Conservation (phyloP, 2,797 vertebrate genomes). For the Decapterus maruadsi region DNA sequence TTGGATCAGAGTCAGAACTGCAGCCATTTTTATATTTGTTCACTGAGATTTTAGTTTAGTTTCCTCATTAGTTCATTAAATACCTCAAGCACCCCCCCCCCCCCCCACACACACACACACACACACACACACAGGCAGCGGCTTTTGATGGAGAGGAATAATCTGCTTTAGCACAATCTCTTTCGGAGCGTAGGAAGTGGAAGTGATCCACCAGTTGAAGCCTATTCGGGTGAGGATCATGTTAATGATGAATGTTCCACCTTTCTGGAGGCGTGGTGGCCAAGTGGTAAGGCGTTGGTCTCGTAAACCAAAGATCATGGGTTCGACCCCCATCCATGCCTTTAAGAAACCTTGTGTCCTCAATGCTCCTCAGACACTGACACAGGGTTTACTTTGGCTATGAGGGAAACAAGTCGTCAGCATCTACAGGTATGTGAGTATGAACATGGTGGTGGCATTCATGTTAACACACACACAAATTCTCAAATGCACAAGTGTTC, state of each 20-base stretch:
- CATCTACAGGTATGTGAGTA: too few relatives aligned
- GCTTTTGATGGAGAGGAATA: slow-evolving; percentile 33
- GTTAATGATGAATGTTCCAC: too few relatives aligned
- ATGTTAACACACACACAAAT: too few relatives aligned
- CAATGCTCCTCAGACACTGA: too few relatives aligned
- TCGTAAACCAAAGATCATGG: slow-evolving; percentile 8
- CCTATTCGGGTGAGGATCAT: too few relatives aligned
- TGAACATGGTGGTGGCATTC: too few relatives aligned
- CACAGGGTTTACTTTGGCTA: too few relatives aligned
- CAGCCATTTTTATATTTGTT: slow-evolving; percentile 61
- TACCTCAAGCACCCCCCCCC: too few relatives aligned
- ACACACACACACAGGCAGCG: slow-evolving; percentile 1
- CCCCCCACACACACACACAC: too few relatives aligned
- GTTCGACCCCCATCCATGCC: slow-evolving; percentile 7
- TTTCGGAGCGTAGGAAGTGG: neutral
- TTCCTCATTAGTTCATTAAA: slow-evolving; percentile 56
- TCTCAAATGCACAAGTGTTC: too few relatives aligned
- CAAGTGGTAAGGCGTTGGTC: slow-evolving; percentile 18
- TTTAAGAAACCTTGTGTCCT: neutral
- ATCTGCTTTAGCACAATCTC: slow-evolving; percentile 15
- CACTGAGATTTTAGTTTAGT: slow-evolving; percentile 24
- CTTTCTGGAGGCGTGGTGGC: neutral
- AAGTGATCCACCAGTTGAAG: too few relatives aligned
- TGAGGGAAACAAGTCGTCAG: too few relatives aligned
- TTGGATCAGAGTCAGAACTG: slow-evolving; percentile 32